Evolutionary conservation across 2,888 invertebrate species (phyloP).

Genomic region (Drosophila kanekoi): DNA sequence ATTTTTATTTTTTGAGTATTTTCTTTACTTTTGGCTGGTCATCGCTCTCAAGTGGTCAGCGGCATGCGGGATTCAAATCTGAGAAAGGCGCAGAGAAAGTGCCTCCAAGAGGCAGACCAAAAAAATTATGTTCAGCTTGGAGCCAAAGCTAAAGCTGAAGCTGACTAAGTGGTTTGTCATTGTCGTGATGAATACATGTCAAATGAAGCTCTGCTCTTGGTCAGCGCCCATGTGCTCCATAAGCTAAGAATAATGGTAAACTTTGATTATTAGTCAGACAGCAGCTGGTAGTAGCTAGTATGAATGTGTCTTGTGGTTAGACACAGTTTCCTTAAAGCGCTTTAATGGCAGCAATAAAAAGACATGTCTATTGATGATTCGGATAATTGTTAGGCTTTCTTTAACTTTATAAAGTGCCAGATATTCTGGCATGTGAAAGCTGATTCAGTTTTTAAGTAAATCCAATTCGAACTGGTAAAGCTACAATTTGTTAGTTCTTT

Average conservation of each 20-base stretch:
- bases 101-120: constrained; percentile 37
- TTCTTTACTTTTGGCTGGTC: constrained; percentile 55
- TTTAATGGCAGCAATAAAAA: constrained; percentile 29
- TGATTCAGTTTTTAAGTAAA: neutral
- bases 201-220: constrained; percentile 33
- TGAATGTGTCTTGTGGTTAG: constrained; percentile 10
- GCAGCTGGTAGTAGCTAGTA: constrained; percentile 46
- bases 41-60: constrained; percentile 66
- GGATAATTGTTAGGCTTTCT: constrained; percentile 29
- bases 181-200: constrained; percentile 56
- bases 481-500: neutral
- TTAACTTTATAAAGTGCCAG: constrained; percentile 12
- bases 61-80: constrained; percentile 37
- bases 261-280: constrained; percentile 37
- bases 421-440: no score
- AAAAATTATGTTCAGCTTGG: constrained; percentile 11
- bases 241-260: constrained; percentile 44
- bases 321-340: constrained; percentile 34
- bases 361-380: constrained; percentile 40
- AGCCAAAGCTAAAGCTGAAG: constrained; percentile 32
- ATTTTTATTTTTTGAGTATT: constrained; percentile 25
- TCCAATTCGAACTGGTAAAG: neutral
- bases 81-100: constrained; percentile 72
- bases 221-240: constrained; percentile 42
- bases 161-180: constrained; percentile 63